phyloP scores from a whole-genome alignment of 1,140 invertebrate genomes.

The Sipha flava region DNA sequence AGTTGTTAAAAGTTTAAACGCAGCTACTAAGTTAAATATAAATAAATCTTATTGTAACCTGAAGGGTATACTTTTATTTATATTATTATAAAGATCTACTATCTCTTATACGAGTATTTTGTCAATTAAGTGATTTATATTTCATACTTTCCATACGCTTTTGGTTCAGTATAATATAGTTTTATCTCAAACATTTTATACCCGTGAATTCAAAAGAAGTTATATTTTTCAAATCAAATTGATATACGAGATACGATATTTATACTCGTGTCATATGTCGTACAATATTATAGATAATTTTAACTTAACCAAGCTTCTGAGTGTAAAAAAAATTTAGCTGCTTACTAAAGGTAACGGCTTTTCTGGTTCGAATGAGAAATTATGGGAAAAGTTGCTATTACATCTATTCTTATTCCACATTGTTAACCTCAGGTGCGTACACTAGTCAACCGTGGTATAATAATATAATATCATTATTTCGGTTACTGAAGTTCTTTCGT shows the following conservation, averaged over 20 bases:
- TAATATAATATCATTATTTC: conserved; percentile 25
- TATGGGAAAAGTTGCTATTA: conserved; percentile 6
- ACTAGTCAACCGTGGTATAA: conserved; percentile 2
- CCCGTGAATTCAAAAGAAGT: no score
- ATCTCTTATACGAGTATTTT: no score
- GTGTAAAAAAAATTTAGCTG: not conserved
- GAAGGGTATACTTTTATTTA: no score
- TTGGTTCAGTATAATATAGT: no score
- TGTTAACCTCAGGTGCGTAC: not conserved
- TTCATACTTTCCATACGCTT: not conserved
- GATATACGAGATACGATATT: not conserved
- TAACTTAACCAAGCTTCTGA: not conserved
- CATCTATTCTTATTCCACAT: not conserved
- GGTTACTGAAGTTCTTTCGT: not conserved
- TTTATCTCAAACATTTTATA: no score
- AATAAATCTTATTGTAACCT: not conserved
- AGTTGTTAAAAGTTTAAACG: not conserved
- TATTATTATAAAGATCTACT: no score
- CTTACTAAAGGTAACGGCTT: not conserved
- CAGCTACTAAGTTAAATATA: not conserved
- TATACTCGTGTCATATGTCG: not conserved
- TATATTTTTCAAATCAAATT: not conserved
- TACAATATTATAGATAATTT: not conserved
- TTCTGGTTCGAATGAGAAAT: conserved; percentile 16
- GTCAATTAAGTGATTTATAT: not conserved